Conservation (phyloP, 2,888 invertebrate species). For the Mechanitis messenoides region DNA sequence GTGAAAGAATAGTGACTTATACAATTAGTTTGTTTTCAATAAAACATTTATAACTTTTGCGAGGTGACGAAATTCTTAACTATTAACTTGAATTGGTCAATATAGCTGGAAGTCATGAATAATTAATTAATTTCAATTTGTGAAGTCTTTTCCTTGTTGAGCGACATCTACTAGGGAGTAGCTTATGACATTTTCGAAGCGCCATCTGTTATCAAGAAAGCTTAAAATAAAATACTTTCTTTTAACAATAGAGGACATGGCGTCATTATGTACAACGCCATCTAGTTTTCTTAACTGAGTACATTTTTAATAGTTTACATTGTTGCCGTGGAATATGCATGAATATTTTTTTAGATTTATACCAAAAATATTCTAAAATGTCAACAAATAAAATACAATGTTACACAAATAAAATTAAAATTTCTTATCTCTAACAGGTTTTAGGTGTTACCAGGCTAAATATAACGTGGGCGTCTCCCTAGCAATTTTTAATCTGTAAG, state of each 20-base stretch:
- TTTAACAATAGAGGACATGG: not conserved
- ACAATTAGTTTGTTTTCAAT: no score
- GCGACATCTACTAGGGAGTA: conserved; percentile 8
- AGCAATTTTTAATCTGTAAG: conserved; percentile 19
- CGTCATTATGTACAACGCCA: not conserved
- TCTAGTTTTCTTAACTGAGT: not conserved
- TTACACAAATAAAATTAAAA: not conserved
- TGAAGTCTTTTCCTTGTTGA: not conserved
- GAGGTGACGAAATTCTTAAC: no score
- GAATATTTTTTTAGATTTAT: no score
- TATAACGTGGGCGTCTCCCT: conserved; percentile 21
- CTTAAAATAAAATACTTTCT: not conserved
- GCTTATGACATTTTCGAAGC: not conserved
- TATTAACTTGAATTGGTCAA: not conserved
- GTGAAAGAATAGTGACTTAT: no score
- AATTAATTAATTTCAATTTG: not conserved
- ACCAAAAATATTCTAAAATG: no score
- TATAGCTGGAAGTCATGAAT: not conserved
- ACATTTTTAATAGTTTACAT: no score
- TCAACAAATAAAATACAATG: not conserved
- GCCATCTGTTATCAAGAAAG: not conserved
- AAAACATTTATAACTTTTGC: no score
- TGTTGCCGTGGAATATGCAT: no score
- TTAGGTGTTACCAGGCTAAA: conserved; percentile 9
- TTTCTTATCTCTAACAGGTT: no score